A percentile compares a stretch with the other conserved stretches of the same genome.
These are phyloP conservation scores for Drosophila athabasca DNA, from an alignment of 1,140 invertebrate genomes.

Conservation along the genomic window DNA sequence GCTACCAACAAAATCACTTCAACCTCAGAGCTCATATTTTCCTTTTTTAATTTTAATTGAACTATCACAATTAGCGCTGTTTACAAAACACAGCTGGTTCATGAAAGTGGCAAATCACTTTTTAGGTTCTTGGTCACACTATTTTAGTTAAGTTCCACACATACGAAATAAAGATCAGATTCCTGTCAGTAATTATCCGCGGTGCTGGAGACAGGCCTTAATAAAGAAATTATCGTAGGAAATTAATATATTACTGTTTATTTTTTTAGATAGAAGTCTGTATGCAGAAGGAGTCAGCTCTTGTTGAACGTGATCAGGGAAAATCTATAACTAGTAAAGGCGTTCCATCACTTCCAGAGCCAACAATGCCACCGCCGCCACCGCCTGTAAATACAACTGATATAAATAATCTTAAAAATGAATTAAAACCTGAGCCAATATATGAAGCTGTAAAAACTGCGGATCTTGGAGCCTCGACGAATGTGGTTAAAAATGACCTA, in stretches of 20 bases:
- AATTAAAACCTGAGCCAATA: slow-evolving; percentile 87
- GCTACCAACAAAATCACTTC: too few relatives aligned
- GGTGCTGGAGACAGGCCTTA: too few relatives aligned
- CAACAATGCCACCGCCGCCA: slow-evolving; percentile 88
- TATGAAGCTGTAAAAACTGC: slow-evolving; percentile 89
- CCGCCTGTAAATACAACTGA: slow-evolving; percentile 80
- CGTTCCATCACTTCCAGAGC: slow-evolving; percentile 88
- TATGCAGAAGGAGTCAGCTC: slow-evolving; percentile 28
- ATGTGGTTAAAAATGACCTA: background rate
- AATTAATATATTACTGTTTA: background rate
- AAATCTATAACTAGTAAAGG: slow-evolving; percentile 81
- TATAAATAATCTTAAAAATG: slow-evolving; percentile 66
- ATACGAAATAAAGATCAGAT: too few relatives aligned
- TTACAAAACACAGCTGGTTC: too few relatives aligned
- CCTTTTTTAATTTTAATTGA: too few relatives aligned
- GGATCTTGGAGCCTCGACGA: background rate
- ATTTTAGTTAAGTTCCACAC: too few relatives aligned
- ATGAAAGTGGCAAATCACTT: too few relatives aligned
- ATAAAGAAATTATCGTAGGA: background rate
- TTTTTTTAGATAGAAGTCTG: slow-evolving; percentile 53
- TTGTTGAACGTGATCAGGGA: slow-evolving; percentile 3
- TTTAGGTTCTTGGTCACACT: too few relatives aligned
- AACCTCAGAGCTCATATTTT: too few relatives aligned
- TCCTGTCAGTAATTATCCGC: too few relatives aligned
- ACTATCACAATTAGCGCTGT: too few relatives aligned